Evolutionary conservation across 2,888 invertebrate species (phyloP), one percentile per base, ranked within the genome.

Genomic region (Ormia ochracea): DNA sequence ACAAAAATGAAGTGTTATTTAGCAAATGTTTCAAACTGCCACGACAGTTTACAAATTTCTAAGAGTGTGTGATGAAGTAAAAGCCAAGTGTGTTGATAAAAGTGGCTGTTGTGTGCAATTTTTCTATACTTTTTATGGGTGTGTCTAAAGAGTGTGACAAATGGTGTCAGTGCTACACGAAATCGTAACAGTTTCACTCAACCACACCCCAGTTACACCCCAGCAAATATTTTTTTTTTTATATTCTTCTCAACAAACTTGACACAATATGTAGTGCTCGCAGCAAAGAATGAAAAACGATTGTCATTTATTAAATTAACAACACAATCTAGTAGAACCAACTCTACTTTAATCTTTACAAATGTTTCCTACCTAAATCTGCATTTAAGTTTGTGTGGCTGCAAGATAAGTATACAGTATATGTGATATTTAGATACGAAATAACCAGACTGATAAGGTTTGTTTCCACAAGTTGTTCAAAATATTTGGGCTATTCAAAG

Each of bases 281-380:
- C 26, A 43, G 31, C 19, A 33, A 26, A 38, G 36, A 61, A 72
- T 72, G 43, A 72, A 61, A 72, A 72, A 72, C 61, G 61, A 61
- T 61, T 72, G 72, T 54, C 72, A 72, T 63, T 72, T 72, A 17
- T 54, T 72, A 72, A 72, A 61, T 72, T 72, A 61, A 61, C 61
- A 72, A 72, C 41, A 72, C 52, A 72, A 52, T 33, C 41, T 52
- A 43, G 12, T 14, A 12, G 14, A 41, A 19, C 26, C 41, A 38
- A 54, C 28, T 61, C 19, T 14, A 26, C 7, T 56, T 3, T 43
- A 33, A 33, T 45, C 33, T 28, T 31, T 23, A 26, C n/a, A 43
- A 56, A 33, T 43, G 33, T 36, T 5, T 43, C 0, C 59, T 59
- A n/a, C n/a, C n/a, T n/a, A n/a, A n/a, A n/a, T n/a, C n/a, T n/a